phyloP scores from a whole-genome alignment of 2,888 invertebrate species.

The Eupsilia transversa region DNA sequence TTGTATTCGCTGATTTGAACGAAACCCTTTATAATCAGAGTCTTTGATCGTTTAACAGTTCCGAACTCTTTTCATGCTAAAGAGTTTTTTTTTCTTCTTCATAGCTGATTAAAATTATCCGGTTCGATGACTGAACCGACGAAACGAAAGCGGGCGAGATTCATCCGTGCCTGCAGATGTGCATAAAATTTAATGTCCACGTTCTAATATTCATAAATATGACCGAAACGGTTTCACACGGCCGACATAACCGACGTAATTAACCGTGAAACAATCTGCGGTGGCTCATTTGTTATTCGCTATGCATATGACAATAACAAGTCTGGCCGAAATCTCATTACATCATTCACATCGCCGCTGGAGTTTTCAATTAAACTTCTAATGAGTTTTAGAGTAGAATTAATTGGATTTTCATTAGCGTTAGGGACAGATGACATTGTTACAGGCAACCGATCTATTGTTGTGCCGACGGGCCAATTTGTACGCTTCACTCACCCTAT shows the following conservation, averaged over 20 bases:
- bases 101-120: conserved; percentile 84
- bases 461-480: conserved; percentile 83
- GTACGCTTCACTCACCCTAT: conserved; percentile 83
- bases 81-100: conserved; percentile 78
- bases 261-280: conserved; percentile 82
- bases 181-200: conserved; percentile 66
- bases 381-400: conserved; percentile 89
- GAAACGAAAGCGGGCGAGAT: conserved; percentile 73
- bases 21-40: conserved; percentile 71
- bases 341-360: conserved; percentile 84
- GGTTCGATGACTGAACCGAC: conserved; percentile 75
- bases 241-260: conserved; percentile 78
- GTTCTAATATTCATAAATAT: conserved; percentile 80
- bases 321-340: conserved; percentile 87
- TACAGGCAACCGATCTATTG: conserved; percentile 86
- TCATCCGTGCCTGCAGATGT: conserved; percentile 60
- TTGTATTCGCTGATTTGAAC: conserved; percentile 68
- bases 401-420: conserved; percentile 90
- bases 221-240: conserved; percentile 67
- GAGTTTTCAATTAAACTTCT: conserved; percentile 90
- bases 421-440: conserved; percentile 89
- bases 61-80: conserved; percentile 82
- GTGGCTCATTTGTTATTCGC: conserved; percentile 84
- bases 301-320: conserved; percentile 88
- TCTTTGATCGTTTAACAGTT: conserved; percentile 84